phyloP scores from a whole-genome alignment of 2,113 vertebrate genomes.

The Himantopus leucocephalus region DNA sequence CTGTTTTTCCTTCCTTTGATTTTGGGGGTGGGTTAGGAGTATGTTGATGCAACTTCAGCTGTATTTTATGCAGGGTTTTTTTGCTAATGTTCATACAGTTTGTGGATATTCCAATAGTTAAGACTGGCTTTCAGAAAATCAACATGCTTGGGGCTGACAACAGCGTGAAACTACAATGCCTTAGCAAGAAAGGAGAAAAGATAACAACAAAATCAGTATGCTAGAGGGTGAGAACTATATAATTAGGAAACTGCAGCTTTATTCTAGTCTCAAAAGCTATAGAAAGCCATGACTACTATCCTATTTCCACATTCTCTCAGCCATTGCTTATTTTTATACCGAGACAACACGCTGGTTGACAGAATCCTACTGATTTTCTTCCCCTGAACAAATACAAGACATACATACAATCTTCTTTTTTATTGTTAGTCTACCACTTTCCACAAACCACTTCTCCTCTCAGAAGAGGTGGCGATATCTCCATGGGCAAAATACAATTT shows the following conservation, averaged over 20 bases:
- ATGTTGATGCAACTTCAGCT: background rate
- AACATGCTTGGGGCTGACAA: background rate
- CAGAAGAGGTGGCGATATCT: background rate
- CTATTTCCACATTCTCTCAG: background rate
- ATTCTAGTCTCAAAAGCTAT: slow-evolving; percentile 10
- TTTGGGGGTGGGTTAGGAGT: background rate
- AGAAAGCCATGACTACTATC: background rate
- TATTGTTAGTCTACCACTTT: background rate
- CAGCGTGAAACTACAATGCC: background rate
- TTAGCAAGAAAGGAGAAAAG: background rate
- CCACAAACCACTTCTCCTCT: background rate
- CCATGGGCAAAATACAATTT: background rate
- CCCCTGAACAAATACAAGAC: background rate
- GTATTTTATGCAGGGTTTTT: background rate
- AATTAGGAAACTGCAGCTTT: slow-evolving; percentile 30
- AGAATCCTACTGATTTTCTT: slow-evolving; percentile 17
- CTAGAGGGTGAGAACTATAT: background rate
- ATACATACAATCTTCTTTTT: background rate
- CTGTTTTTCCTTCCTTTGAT: background rate
- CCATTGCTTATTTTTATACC: background rate
- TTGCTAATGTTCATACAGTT: background rate
- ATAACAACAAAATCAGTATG: background rate
- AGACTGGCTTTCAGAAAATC: background rate
- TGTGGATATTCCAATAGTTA: background rate
- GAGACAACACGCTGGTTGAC: background rate